Conservation (phyloP, 35 echinoderm and acorn worm species). For the Chiridota heheva region DNA sequence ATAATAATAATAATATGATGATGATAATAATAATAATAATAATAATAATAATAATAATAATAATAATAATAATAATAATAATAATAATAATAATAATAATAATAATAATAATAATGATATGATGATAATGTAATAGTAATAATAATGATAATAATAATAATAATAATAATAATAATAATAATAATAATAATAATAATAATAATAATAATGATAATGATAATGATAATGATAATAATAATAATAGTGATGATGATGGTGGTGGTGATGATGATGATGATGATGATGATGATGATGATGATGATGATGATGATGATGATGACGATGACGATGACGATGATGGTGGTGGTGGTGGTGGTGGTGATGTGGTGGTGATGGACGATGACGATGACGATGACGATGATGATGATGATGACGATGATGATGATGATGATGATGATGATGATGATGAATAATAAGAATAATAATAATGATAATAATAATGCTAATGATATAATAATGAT, state of each 20-base stretch:
- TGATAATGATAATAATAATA: not conserved
- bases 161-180: not conserved
- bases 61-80: not conserved
- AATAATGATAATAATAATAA: not conserved
- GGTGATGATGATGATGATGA: slow-evolving; percentile 2
- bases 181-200: not conserved
- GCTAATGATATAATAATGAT: not conserved
- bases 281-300: not conserved
- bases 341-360: no score
- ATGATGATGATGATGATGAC: slow-evolving; percentile 3
- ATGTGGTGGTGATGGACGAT: no score
- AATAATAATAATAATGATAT: not conserved
- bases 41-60: not conserved
- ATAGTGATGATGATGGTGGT: not conserved
- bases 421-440: not conserved
- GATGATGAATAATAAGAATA: no score
- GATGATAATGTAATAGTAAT: no score
- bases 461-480: no score
- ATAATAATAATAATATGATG: no score
- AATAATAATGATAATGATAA: not conserved
- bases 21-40: not conserved
- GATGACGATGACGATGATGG: not conserved
- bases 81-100: not conserved
- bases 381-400: no score
- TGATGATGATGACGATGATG: slow-evolving; percentile 6